These are phyloP conservation scores for Palloptera scutellata DNA, from an alignment of 2,888 invertebrate species.

Conservation along the genomic window DNA sequence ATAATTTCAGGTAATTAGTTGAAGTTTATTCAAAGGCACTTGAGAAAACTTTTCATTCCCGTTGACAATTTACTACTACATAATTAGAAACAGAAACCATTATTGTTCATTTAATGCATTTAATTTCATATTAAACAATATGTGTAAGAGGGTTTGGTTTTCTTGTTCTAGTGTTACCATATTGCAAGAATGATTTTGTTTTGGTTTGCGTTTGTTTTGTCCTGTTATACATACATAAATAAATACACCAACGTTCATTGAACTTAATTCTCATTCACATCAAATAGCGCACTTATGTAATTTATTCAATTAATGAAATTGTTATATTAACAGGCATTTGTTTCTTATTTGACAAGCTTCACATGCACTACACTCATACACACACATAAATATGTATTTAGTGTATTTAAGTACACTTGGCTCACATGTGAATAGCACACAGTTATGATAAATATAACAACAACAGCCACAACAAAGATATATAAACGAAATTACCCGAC, in stretches of 20 bases:
- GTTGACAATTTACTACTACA: too few relatives aligned
- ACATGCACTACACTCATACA: slow-evolving; percentile 3
- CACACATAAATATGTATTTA: slow-evolving; percentile 3
- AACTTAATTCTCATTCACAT: background rate
- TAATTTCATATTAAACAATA: too few relatives aligned
- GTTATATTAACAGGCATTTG: slow-evolving; percentile 10
- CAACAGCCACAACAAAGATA: slow-evolving; percentile 19
- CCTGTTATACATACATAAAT: too few relatives aligned
- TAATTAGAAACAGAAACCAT: too few relatives aligned
- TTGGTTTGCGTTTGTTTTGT: background rate
- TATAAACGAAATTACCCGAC: slow-evolving; percentile 43
- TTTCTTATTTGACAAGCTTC: background rate
- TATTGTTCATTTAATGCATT: too few relatives aligned
- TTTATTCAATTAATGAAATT: slow-evolving; percentile 23
- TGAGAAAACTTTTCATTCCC: too few relatives aligned
- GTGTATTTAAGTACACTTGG: slow-evolving; percentile 3
- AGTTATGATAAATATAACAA: slow-evolving; percentile 51
- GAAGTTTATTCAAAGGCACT: background rate
- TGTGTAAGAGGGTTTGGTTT: background rate
- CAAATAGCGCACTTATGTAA: slow-evolving; percentile 6
- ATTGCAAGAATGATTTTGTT: too few relatives aligned
- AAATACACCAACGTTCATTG: background rate
- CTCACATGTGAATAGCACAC: slow-evolving; percentile 8
- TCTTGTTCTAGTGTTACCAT: background rate
- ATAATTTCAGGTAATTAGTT: background rate